These are phyloP conservation scores for Diphyllodes magnificus DNA, from an alignment of 2,113 vertebrate genomes.

Conservation along the genomic window DNA sequence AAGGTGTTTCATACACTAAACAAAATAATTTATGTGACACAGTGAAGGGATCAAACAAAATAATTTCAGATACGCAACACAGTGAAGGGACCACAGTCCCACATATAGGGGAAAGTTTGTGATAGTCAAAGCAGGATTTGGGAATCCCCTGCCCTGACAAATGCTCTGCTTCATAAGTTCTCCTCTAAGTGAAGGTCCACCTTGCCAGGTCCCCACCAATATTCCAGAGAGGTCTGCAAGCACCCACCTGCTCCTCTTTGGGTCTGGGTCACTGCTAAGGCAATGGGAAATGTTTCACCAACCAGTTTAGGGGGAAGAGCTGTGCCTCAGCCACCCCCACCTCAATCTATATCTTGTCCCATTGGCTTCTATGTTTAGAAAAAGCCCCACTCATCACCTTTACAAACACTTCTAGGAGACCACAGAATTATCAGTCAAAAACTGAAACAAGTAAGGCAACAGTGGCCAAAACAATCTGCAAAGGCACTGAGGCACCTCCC, in stretches of 20 bases:
- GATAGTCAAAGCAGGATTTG: not conserved
- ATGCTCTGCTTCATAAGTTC: fast-evolving
- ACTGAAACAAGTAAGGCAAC: not conserved
- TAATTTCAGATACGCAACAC: fast-evolving
- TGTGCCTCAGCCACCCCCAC: fast-evolving
- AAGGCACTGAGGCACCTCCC: not conserved
- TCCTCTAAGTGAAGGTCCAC: not conserved
- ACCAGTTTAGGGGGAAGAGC: not conserved
- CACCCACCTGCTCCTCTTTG: not conserved
- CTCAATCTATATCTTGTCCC: not conserved
- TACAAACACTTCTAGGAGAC: not conserved
- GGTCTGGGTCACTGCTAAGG: not conserved
- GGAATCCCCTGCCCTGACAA: not conserved
- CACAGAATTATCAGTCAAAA: not conserved
- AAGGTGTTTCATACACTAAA: not conserved
- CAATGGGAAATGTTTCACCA: not conserved
- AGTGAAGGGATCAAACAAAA: not conserved
- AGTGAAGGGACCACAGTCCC: not conserved
- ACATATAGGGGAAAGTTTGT: fast-evolving
- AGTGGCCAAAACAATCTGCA: not conserved
- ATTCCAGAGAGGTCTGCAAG: not conserved
- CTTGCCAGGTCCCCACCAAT: not conserved
- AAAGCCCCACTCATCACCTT: not conserved
- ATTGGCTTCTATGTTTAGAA: not conserved
- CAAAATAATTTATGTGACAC: fast-evolving